phyloP scores from a whole-genome alignment of 2,888 invertebrate genomes.

The Aporophyla nigra region DNA sequence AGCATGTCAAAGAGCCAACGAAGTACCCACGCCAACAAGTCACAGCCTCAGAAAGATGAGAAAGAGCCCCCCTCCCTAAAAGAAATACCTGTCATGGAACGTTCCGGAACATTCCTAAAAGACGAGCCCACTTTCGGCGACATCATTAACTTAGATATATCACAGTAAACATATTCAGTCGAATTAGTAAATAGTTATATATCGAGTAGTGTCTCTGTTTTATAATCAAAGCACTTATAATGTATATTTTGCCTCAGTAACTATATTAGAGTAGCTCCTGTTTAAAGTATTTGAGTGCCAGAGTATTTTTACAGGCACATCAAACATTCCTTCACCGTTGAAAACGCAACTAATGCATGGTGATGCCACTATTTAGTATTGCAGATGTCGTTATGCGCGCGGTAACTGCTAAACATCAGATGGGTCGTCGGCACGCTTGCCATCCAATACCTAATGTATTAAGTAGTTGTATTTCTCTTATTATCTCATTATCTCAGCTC shows the following conservation, averaged over 20 bases:
- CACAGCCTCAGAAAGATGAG: conserved; percentile 41
- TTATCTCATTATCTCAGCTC: neutral
- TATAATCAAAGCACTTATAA: conserved; percentile 50
- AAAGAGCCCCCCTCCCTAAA: conserved; percentile 51
- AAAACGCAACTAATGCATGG: neutral
- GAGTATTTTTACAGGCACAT: neutral
- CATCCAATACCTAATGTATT: neutral
- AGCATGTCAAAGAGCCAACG: conserved; percentile 41
- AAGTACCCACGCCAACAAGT: conserved; percentile 51
- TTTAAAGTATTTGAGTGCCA: neutral
- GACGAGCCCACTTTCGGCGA: conserved; percentile 92
- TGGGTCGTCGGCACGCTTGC: neutral
- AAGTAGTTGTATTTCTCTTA: neutral
- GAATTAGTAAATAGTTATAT: conserved; percentile 33
- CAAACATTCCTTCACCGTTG: neutral
- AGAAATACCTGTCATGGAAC: conserved; percentile 84
- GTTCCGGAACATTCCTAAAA: conserved; percentile 94
- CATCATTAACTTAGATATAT: conserved; percentile 77
- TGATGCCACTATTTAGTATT: neutral
- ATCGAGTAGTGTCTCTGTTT: conserved; percentile 42
- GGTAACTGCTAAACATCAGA: neutral
- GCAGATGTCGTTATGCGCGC: neutral
- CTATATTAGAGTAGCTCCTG: conserved; percentile 6
- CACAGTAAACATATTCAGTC: conserved; percentile 63
- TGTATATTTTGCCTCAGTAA: conserved; percentile 43